phyloP scores from a whole-genome alignment of 2,797 vertebrate species.

The Erethizon dorsatum region DNA sequence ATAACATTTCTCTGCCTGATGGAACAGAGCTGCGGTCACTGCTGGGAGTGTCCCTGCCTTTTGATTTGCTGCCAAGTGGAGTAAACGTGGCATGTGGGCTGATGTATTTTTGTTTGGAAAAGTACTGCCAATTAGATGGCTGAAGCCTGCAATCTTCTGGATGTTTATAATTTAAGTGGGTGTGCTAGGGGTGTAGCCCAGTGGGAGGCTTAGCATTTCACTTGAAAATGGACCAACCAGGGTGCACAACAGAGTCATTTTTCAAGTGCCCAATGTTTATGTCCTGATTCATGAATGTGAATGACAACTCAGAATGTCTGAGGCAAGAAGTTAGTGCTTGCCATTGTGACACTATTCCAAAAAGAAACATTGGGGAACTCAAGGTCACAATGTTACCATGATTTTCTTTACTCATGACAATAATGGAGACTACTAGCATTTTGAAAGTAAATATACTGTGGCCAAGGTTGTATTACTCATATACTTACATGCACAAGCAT shows the following conservation, averaged over 20 bases:
- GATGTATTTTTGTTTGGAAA: conserved; percentile 67
- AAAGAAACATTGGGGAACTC: neutral
- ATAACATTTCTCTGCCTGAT: neutral
- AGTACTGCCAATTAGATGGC: conserved; percentile 50
- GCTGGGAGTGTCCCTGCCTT: neutral
- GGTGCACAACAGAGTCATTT: neutral
- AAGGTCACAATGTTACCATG: neutral
- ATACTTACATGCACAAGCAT: neutral
- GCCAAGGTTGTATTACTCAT: neutral
- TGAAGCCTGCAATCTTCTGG: conserved; percentile 74
- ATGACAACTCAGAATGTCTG: neutral
- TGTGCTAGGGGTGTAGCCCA: conserved; percentile 9
- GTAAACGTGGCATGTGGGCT: conserved; percentile 50
- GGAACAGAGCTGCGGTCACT: neutral
- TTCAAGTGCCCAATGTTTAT: neutral
- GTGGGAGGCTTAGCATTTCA: neutral
- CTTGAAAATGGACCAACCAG: neutral
- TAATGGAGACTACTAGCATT: neutral
- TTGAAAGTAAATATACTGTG: neutral
- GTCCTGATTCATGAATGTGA: neutral
- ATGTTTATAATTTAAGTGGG: conserved; percentile 78
- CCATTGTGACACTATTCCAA: accelerated
- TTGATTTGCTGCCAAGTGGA: conserved; percentile 11
- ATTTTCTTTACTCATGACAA: neutral
- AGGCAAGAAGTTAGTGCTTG: neutral